Evolutionary conservation across 2,888 invertebrate genomes (phyloP).

Genomic region (Drosophila setosimentum): DNA sequence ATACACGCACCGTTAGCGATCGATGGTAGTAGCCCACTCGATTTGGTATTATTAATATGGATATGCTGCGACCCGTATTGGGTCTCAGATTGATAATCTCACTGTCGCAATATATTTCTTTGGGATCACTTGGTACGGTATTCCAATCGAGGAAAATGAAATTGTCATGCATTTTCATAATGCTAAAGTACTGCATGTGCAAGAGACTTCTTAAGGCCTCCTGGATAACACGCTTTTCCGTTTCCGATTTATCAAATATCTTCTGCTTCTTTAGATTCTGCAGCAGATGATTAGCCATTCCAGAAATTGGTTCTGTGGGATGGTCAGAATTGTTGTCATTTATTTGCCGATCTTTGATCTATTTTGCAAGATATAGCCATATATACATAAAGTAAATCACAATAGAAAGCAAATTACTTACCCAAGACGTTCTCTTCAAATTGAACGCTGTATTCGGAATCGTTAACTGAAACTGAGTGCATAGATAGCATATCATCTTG

Average conservation of each 20-base stretch:
- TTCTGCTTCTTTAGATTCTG: constrained; percentile 63
- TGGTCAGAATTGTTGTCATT: background rate
- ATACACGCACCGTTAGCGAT: constrained; percentile 70
- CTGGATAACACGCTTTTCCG: constrained; percentile 74
- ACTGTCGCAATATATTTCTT: constrained; percentile 79
- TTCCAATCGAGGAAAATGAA: constrained; percentile 82
- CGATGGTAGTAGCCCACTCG: constrained; percentile 69
- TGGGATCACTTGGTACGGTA: constrained; percentile 76
- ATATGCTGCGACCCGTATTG: constrained; percentile 75
- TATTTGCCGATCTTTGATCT: background rate
- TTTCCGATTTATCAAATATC: constrained; percentile 74
- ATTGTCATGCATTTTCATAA: constrained; percentile 70
- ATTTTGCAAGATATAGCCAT: background rate
- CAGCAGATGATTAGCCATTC: constrained; percentile 65
- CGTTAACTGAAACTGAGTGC: constrained; percentile 47
- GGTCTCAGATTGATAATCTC: constrained; percentile 81
- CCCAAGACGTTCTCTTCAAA: constrained; percentile 76
- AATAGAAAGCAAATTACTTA: constrained; percentile 16
- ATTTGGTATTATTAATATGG: constrained; percentile 80
- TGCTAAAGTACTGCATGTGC: constrained; percentile 71
- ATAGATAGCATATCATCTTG: constrained; percentile 42
- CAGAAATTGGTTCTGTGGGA: constrained; percentile 61
- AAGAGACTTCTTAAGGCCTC: constrained; percentile 68
- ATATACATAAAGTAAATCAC: background rate
- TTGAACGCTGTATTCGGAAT: constrained; percentile 58